Evolutionary conservation across 2,113 vertebrate species (phyloP).

Genomic region (human (Homo sapiens)): GRCh38 chr1:213572001-213572500

Average conservation of each 20-base stretch:
- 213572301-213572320: not conserved
- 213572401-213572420: conserved; percentile 36
- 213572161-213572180: not conserved
- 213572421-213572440: not conserved
- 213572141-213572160: not conserved
- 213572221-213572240: not conserved
- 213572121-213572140: not conserved
- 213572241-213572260: not conserved
- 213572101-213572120: accelerated
- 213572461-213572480: conserved; percentile 13
- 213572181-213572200: not conserved
- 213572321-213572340: conserved; percentile 46
- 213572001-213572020: not conserved
- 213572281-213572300: conserved; percentile 11
- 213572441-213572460: not conserved
- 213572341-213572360: not conserved
- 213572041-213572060: not conserved
- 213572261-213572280: not conserved
- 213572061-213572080: not conserved
- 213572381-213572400: conserved; percentile 25
- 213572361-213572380: not conserved
- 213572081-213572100: not conserved
- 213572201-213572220: not conserved
- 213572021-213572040: not conserved
- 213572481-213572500: conserved; percentile 21